Evolutionary conservation across 2,888 invertebrate genomes (phyloP), one percentile per base, ranked within the genome.

Genomic region (Drosophila infuscata): DNA sequence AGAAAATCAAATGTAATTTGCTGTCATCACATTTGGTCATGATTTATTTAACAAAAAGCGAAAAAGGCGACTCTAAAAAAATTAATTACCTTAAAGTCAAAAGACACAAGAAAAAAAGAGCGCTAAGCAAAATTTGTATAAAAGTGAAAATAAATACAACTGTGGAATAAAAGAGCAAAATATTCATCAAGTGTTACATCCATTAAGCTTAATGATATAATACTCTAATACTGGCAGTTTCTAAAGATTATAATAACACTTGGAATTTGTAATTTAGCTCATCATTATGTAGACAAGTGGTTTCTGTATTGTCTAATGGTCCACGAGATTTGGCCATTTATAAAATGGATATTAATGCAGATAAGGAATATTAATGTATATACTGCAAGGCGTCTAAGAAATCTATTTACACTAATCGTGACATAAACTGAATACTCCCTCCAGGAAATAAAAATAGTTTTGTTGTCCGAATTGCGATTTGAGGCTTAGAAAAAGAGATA

Each of bases 1-100:
- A 74, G 82, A 89, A 89, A 89, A 89, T 84, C 75, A 72, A 89
- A 66, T 63, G 74, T 78, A 78, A 79, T 81, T 81, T 73, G 67
- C 53, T 58, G 69, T 60, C 68, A 78, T 74, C 66, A 77, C 65
- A 56, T 70, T 83, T 67, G 56, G 69, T 56, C 32, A 74, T 75
- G 76, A 87, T 87, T 84, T 84, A 80, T 79, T 84, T 81, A 69
- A 20, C 64, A 64, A 51, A 70, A 58, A 60, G 57, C n/a, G 43
- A 58, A 74, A 59, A 62, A 67, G 54, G 30, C 67, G 73, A 52
- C 74, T 32, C n/a, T 8, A 20, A 41, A 68, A 71, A 83, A 78
- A 84, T 85, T 88, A 88, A 89, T 86, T 89, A 82, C 67, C 63
- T 57, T 72, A 74, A 66, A 74, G 70, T 69, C 61, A 68, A 77